Percentiles rank a stretch among this genome's conserved stretches.
These are phyloP conservation scores for Chloroclystis v-ata DNA, from an alignment of 2,888 invertebrate species.

Conservation along the genomic window DNA sequence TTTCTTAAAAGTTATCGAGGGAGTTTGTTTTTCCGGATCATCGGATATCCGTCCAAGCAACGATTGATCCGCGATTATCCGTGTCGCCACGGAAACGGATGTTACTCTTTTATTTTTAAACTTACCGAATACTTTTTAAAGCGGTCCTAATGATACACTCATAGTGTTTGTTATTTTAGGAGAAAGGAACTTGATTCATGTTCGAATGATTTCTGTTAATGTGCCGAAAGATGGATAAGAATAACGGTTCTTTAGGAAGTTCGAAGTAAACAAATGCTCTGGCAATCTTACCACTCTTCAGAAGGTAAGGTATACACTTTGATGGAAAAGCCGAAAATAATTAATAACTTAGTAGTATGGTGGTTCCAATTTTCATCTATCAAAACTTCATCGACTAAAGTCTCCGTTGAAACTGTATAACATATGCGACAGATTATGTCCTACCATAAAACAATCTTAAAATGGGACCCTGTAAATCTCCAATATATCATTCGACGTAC, in stretches of 20 bases:
- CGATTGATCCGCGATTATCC: slow-evolving; percentile 51
- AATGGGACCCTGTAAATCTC: no score
- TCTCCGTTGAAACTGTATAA: no score
- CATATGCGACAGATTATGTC: no score
- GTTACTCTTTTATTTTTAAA: slow-evolving; percentile 49
- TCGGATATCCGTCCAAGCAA: slow-evolving; percentile 47
- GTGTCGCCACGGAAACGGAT: slow-evolving; percentile 54
- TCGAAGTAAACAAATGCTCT: slow-evolving; percentile 7
- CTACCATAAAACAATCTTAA: no score
- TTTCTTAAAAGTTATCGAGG: not conserved
- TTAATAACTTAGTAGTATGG: no score
- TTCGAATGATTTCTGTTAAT: slow-evolving; percentile 27
- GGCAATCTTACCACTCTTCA: not conserved
- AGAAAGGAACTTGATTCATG: slow-evolving; percentile 37
- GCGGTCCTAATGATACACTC: slow-evolving; percentile 38
- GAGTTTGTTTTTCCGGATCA: slow-evolving; percentile 25
- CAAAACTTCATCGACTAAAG: no score
- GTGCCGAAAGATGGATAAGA: slow-evolving; percentile 14
- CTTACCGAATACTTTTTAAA: slow-evolving; percentile 35
- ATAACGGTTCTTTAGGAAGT: slow-evolving; percentile 13
- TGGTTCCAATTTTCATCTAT: no score
- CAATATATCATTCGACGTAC: not conserved
- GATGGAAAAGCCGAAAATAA: no score
- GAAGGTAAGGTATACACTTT: not conserved
- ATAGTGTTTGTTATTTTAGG: slow-evolving; percentile 44